Base-by-base conservation (phyloP, 2,797 vertebrate genomes). In the Pampus argenteus region DNA sequence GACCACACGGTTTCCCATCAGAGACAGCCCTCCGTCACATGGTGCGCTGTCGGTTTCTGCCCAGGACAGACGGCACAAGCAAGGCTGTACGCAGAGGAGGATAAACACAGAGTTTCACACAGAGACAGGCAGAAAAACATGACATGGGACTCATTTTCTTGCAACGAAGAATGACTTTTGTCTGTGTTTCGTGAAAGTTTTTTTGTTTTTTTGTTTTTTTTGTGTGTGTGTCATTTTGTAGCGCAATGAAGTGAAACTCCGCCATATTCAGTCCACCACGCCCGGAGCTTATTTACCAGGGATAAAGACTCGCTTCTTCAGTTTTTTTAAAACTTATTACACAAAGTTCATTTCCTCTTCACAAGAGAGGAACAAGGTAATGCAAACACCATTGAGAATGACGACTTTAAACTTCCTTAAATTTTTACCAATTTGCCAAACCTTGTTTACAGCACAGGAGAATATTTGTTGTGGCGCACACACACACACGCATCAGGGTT, bases 221-320 rank as follows among this genome's bases (percentile, higher is more conserved):
- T 9, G 34, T 9, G 34, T 36, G 3, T 44, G 23, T 61, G 20
- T 42, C 71, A 31, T 65, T 79, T 68, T 60, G 59, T 56, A 34
- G 71, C 80, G 63, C 71, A 66, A 75, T 73, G 63, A 76, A 90
- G 89, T 81, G 77, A 78, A 86, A 84, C 79, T 93, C 93, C 93
- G 95, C 96, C 95, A 96, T 96, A 93, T 96, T 95, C 89, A 82
- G 75, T 73, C 76, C 82, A 94, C 95, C 96, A 96, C 96, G 94
- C 95, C 96, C 95, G 93, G 83, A 85, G 81, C 87, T 13, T 66
- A 3, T 49, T 68, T 68, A 75, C 56, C 86, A 86, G 90, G 76
- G 52, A 48, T 38, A 59, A 64, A 57, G 26, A 74, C 54, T 70
- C 71, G 28, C 66, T 10, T 11, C 70, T 74, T 44, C 63, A 29